Evolutionary conservation across 2,797 vertebrate genomes (phyloP).

Genomic region (Xerus rutilus): DNA sequence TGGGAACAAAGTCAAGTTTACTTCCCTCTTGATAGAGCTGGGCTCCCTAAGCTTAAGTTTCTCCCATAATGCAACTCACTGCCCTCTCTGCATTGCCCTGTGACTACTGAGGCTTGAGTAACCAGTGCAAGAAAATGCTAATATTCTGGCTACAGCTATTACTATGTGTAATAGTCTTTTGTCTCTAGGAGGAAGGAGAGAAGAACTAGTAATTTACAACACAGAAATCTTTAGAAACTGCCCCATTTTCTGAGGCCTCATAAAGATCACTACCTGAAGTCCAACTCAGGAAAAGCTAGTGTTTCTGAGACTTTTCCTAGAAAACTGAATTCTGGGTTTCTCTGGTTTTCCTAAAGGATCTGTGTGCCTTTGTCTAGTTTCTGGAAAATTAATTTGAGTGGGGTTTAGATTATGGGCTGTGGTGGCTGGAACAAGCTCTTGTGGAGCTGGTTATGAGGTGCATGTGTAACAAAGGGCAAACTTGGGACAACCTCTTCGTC

Average conservation of each 20-base stretch:
- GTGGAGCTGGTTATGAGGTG: background rate
- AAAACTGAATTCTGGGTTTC: conserved; percentile 47
- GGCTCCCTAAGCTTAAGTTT: background rate
- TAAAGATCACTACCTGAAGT: background rate
- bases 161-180: background rate
- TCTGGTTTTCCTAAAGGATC: background rate
- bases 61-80: background rate
- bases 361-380: background rate
- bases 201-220: background rate
- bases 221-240: background rate
- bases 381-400: background rate
- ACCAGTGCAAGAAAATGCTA: background rate
- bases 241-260: background rate
- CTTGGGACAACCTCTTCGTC: background rate
- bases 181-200: background rate
- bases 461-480: conserved; percentile 33
- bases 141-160: background rate
- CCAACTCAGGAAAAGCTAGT: background rate
- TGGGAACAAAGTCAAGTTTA: background rate
- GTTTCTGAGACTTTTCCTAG: conserved; percentile 39
- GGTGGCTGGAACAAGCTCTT: background rate
- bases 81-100: background rate
- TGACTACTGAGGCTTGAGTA: background rate
- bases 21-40: background rate
- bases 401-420: background rate